These are phyloP conservation scores for Sprattus sprattus DNA, from an alignment of 2,113 vertebrate genomes.

Conservation along the genomic window DNA sequence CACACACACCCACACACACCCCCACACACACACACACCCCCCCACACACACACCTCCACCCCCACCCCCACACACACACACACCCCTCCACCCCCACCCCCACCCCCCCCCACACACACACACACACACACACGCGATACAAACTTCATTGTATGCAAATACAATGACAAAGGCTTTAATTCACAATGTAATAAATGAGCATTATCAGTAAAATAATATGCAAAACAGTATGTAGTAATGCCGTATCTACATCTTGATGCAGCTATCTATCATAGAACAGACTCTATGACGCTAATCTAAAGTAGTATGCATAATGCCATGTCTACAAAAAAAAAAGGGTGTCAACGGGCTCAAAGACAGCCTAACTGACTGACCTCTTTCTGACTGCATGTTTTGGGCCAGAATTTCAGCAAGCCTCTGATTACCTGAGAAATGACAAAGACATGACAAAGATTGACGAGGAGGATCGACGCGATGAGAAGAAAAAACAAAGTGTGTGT, in stretches of 20 bases:
- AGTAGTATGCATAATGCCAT: too few species aligned
- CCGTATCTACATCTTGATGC: too few species aligned
- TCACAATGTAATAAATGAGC: too few species aligned
- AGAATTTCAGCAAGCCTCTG: slow-evolving; percentile 98
- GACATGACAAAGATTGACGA: background rate
- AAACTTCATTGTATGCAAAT: too few species aligned
- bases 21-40: background rate
- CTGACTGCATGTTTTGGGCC: slow-evolving; percentile 99
- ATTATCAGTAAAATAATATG: too few species aligned
- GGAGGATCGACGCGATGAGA: background rate
- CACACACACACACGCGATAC: background rate
- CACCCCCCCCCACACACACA: background rate
- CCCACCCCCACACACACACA: background rate
- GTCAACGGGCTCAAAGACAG: background rate
- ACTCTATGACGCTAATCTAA: background rate
- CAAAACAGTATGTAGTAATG: too few species aligned
- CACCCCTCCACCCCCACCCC: background rate
- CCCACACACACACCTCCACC: background rate
- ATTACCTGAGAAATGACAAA: slow-evolving; percentile 78
- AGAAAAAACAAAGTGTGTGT: background rate
- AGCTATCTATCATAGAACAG: background rate
- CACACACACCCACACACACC: background rate
- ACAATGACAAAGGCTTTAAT: too few species aligned
- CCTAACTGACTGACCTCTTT: slow-evolving; percentile 82
- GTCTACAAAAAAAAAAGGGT: too few species aligned